Evolutionary conservation across 2,113 vertebrate genomes (phyloP), one percentile per base, ranked within the genome.

Genomic region (Bubo scandiacus): DNA sequence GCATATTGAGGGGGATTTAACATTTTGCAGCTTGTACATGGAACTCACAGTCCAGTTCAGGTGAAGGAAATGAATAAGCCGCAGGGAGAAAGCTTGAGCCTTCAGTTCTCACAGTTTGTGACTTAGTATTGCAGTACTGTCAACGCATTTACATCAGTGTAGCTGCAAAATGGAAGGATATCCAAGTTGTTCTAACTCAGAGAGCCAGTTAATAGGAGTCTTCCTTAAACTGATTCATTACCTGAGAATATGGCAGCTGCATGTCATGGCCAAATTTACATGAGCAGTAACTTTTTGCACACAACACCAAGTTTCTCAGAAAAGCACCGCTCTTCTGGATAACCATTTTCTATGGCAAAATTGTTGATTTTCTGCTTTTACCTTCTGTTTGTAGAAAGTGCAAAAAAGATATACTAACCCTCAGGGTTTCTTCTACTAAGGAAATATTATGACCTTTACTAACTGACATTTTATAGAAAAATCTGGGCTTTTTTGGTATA

Each of bases 401-500:
- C 11, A 77, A 86, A 92, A 47, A 80, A 90, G 52, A 66, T 61
- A 73, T 15, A 5, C 14, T 88, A 73, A 45, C 22, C 7, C 12
- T 30, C 20, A 38, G 15, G 6, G 11, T 40, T 94, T 74, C 32
- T 77, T 88, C 84, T 85, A 59, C 12, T 34, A 71, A 49, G 52
- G 12, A 81, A 55, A 55, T 51, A 32, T 15, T 65, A 43, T 30
- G 58, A 81, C 23, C 26, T 88, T 84, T 84, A 58, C 38, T 71
- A 75, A 55, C 13, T 79, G 59, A 55, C 1, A 55, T 59, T 91
- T 78, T 5, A 62, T 62, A 71, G 32, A 91, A 85, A 92, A 94
- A 36, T 20, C 12, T 40, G 5, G 5, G 3, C 0, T n/a, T 17
- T n/a, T 47, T 42, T 62, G 17, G 14, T 43, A 20, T 11, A 67